Conservation (phyloP, 2,888 invertebrate genomes). For the Exocentrus adspersus region DNA sequence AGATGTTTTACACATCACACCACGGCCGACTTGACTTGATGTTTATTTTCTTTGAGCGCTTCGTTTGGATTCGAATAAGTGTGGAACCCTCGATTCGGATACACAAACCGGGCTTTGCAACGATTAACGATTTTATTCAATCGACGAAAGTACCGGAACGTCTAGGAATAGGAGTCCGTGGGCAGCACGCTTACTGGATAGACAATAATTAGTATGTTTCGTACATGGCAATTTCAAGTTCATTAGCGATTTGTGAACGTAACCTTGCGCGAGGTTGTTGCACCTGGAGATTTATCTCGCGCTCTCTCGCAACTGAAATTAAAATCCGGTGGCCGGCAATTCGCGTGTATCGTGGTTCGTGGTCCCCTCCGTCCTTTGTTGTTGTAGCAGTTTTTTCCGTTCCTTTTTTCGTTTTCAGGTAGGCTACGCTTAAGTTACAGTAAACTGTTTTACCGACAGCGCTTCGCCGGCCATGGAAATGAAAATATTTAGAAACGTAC, state of each 20-base stretch:
- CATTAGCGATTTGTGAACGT: constrained; percentile 49
- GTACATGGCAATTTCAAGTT: constrained; percentile 38
- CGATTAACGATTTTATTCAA: too few species aligned
- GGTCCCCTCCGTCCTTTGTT: not conserved
- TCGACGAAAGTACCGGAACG: too few species aligned
- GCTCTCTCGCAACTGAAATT: too few species aligned
- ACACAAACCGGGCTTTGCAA: not conserved
- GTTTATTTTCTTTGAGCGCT: constrained; percentile 10
- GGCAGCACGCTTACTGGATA: not conserved
- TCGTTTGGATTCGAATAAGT: constrained; percentile 4
- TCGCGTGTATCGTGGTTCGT: not conserved
- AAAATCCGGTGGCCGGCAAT: constrained; percentile 6
- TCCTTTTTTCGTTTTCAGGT: too few species aligned
- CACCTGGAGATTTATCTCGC: constrained; percentile 28
- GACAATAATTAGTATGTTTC: not conserved
- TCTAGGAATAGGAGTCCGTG: not conserved
- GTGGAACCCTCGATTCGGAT: not conserved
- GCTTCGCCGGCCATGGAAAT: not conserved
- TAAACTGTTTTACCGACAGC: too few species aligned
- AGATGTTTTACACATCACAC: constrained; percentile 34
- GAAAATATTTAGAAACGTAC: not conserved
- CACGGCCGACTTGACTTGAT: constrained; percentile 15
- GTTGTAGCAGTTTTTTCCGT: too few species aligned
- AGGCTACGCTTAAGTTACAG: too few species aligned
- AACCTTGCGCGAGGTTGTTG: constrained; percentile 48